Base-by-base conservation (phyloP, 2,113 vertebrate species). In the Tenebrosternarchus preto region DNA sequence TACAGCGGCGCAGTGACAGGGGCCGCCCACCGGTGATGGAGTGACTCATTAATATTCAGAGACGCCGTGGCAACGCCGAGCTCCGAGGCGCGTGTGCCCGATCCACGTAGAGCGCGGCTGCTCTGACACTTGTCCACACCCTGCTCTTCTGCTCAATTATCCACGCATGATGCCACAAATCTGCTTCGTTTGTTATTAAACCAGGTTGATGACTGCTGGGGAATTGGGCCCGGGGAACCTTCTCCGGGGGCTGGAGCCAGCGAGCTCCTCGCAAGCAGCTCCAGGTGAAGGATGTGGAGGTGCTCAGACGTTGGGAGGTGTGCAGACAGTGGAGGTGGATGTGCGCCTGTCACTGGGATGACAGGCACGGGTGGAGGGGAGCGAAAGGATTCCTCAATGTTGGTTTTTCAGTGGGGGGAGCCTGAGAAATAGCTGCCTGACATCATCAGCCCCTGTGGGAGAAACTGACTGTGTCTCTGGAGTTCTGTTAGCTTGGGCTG, bases 41-140 rank as follows among this genome's bases (percentile, higher is more conserved):
- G 68, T 83, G 82, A 66, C 77, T 79, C 77, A 84, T 86, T 86
- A 86, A 86, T 86, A 84, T 86, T 86, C 79, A 73, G 79, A 77
- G 80, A 83, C 82, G 82, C 72, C 75, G 79, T 83, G 76, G 75
- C 72, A 72, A 79, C 82, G 79, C 17, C 71, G 17, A 72, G 36
- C 75, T 61, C 81, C 36, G 29, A 73, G 76, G 76, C 76, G 57
- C 60, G 78, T 78, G 76, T 82, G 76, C 17, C 83, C 76, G 68
- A 76, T 57, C 57, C 80, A 85, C 74, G 66, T 78, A 78, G 72
- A 83, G 67, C 61, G 66, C 36, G 64, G 63, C 36, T 46, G 80
- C 19, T 64, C 39, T 73, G 22, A 69, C 68, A 31, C 27, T 22
- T 56, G 63, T 73, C 76, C 56, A 33, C 72, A 82, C 68, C 64